A percentile compares a stretch with the other conserved stretches of the same genome.
These are phyloP conservation scores for Ceraclea dissimilis DNA, from an alignment of 2,888 invertebrate genomes.

Conservation along the genomic window DNA sequence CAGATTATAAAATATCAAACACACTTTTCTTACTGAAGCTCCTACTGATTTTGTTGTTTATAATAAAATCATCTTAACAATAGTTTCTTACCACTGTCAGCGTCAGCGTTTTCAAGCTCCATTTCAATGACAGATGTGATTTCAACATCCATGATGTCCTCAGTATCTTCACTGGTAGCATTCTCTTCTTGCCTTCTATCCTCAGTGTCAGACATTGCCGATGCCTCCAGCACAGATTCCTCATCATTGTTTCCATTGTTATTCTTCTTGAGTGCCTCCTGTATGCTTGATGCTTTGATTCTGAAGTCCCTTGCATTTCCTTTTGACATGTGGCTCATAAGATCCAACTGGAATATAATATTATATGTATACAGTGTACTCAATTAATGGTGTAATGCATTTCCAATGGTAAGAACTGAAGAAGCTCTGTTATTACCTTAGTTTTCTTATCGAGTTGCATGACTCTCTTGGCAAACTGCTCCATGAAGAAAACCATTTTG, in stretches of 20 bases:
- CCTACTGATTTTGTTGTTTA: no score
- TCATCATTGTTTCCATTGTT: not conserved
- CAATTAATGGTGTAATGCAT: no score
- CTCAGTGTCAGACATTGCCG: not conserved
- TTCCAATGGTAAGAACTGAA: no score
- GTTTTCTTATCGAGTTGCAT: conserved; percentile 53
- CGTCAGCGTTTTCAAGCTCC: conserved; percentile 3
- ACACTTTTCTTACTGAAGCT: no score
- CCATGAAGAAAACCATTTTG: conserved; percentile 55
- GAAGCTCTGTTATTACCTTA: conserved; percentile 36
- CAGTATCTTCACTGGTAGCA: conserved; percentile 4
- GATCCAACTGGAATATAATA: conserved; percentile 18
- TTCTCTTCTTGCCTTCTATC: not conserved
- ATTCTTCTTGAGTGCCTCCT: conserved; percentile 14
- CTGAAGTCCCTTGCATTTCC: conserved; percentile 23
- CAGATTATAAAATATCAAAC: not conserved
- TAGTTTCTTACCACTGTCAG: not conserved
- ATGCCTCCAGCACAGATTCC: not conserved
- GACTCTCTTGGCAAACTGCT: conserved; percentile 54
- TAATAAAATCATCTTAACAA: no score
- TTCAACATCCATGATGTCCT: not conserved
- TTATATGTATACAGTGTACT: no score
- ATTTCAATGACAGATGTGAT: conserved; percentile 9
- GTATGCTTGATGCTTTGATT: conserved; percentile 19
- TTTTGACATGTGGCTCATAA: conserved; percentile 16